Conservation (phyloP, 2,888 invertebrate genomes). For the Chymomyza caudatula region DNA sequence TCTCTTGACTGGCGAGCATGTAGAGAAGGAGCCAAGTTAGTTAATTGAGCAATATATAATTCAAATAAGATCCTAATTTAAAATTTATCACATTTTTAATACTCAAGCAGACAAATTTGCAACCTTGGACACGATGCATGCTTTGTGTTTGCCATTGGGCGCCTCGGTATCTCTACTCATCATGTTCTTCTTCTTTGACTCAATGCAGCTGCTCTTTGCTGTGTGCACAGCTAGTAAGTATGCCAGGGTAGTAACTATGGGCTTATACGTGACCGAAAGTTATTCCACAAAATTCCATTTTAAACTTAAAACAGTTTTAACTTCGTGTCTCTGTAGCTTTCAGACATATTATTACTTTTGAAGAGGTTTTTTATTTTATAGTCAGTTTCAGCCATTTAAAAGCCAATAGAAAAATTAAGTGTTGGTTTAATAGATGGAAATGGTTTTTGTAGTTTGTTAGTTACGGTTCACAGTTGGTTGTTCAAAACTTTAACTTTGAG, state of each 20-base stretch:
- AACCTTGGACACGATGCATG: slow-evolving; percentile 97
- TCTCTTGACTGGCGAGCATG: slow-evolving; percentile 77
- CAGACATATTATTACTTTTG: too few species aligned
- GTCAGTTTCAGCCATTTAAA: too few species aligned
- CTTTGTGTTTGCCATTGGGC: slow-evolving; percentile 95
- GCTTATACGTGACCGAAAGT: background rate
- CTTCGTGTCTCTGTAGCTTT: too few species aligned
- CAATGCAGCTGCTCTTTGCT: slow-evolving; percentile 97
- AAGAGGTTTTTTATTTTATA: too few species aligned
- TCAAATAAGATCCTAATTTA: slow-evolving; percentile 4
- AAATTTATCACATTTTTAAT: background rate
- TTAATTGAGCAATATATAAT: slow-evolving; percentile 16
- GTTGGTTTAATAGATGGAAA: too few species aligned
- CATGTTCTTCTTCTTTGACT: slow-evolving; percentile 99
- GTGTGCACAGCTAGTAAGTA: slow-evolving; percentile 97
- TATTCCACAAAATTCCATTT: too few species aligned
- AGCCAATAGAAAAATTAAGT: too few species aligned
- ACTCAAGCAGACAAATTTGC: slow-evolving; percentile 84
- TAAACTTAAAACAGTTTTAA: too few species aligned
- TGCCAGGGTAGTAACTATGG: background rate
- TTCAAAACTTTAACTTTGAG: too few species aligned
- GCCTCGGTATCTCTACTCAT: slow-evolving; percentile 96
- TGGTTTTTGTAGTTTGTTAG: too few species aligned
- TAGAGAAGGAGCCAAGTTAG: slow-evolving; percentile 79
- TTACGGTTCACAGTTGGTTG: too few species aligned